A percentile compares a stretch with the other conserved stretches of the same genome.
Conservation (phyloP, 2,113 vertebrate genomes). For the Elachura formosa region DNA sequence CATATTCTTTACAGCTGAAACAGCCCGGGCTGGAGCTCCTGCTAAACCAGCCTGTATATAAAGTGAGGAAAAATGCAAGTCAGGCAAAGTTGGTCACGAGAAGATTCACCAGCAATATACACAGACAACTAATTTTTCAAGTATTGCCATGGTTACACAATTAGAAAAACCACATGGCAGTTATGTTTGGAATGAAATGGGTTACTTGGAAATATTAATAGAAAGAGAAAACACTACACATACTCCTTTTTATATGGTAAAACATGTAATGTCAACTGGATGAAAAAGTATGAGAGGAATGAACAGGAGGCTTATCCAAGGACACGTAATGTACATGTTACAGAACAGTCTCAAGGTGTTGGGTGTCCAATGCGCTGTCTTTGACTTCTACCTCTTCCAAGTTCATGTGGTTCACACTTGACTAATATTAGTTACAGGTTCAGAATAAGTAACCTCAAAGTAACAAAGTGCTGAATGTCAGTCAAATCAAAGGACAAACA, state of each 20-base stretch:
- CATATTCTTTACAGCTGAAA: slow-evolving; percentile 99
- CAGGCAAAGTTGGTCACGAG: slow-evolving; percentile 42
- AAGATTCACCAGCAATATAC: neutral
- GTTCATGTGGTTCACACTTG: neutral
- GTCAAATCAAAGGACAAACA: neutral
- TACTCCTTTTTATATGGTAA: slow-evolving; percentile 56
- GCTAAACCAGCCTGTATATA: slow-evolving; percentile 94
- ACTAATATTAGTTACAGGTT: neutral
- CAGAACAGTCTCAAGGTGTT: neutral
- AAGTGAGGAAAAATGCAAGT: slow-evolving; percentile 75
- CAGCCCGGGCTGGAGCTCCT: slow-evolving; percentile 95
- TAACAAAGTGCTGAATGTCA: neutral
- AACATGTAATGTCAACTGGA: slow-evolving; percentile 67
- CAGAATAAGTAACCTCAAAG: neutral
- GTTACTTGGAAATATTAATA: slow-evolving; percentile 72
- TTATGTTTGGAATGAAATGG: slow-evolving; percentile 73
- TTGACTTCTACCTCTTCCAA: slow-evolving; percentile 21
- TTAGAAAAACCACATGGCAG: slow-evolving; percentile 68
- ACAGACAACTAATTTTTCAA: slow-evolving; percentile 48
- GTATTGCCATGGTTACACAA: slow-evolving; percentile 58
- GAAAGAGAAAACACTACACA: slow-evolving; percentile 71
- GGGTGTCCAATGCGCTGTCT: slow-evolving; percentile 17
- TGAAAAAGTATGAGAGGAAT: slow-evolving; percentile 11
- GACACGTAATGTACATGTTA: neutral
- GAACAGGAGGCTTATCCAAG: slow-evolving; percentile 4